phyloP scores from a whole-genome alignment of 2,888 invertebrate species.

The Lithosia quadra region DNA sequence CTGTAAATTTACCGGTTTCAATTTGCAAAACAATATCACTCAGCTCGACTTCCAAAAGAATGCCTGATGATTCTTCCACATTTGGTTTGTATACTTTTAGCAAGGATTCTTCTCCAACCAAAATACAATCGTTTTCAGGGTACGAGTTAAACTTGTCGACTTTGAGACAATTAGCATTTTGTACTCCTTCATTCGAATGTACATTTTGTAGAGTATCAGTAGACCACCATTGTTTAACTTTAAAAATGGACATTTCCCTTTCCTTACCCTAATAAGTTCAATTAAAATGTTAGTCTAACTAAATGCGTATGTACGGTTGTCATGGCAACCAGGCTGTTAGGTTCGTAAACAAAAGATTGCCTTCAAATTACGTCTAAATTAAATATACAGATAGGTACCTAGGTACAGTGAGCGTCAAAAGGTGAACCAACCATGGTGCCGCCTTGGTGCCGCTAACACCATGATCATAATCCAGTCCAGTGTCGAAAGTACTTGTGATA shows the following conservation, averaged over 20 bases:
- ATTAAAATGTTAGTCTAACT: constrained; percentile 10
- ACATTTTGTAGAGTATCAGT: constrained; percentile 88
- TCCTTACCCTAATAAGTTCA: neutral
- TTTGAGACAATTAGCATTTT: constrained; percentile 88
- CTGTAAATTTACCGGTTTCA: constrained; percentile 93
- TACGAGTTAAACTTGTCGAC: constrained; percentile 94
- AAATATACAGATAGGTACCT: no score
- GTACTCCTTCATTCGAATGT: constrained; percentile 82
- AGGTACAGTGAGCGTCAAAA: no score
- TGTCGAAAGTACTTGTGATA: no score
- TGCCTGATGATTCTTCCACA: constrained; percentile 86
- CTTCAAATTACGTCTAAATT: no score
- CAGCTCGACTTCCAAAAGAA: constrained; percentile 92
- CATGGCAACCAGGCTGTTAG: constrained; percentile 31
- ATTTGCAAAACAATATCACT: constrained; percentile 92
- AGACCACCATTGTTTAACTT: constrained; percentile 96
- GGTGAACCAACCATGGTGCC: no score
- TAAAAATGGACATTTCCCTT: constrained; percentile 95
- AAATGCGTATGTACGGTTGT: constrained; percentile 23
- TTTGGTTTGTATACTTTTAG: constrained; percentile 76
- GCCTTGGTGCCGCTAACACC: no score
- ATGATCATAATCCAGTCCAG: no score
- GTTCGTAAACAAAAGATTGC: constrained; percentile 7
- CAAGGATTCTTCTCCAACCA: constrained; percentile 78
- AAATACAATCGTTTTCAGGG: constrained; percentile 93